Conservation (phyloP, 2,888 invertebrate genomes). For the Apodemia mormo region DNA sequence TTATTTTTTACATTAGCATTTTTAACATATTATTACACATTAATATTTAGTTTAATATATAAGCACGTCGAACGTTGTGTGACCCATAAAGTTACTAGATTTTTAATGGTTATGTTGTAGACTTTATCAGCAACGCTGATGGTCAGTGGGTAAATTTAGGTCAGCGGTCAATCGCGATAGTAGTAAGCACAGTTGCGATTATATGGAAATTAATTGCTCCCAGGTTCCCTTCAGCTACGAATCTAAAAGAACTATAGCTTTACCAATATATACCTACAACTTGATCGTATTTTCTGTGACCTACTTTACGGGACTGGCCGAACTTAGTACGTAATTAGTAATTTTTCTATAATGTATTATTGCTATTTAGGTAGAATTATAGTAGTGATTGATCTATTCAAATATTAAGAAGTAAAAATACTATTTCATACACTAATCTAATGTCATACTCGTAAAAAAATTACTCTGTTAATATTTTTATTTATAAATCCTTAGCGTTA, state of each 20-base stretch:
- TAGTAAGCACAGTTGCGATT: slow-evolving; percentile 62
- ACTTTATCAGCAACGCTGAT: slow-evolving; percentile 37
- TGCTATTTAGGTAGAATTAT: no score
- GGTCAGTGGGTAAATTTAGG: slow-evolving; percentile 55
- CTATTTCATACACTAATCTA: no score
- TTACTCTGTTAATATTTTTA: no score
- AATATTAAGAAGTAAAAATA: no score
- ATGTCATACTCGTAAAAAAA: no score
- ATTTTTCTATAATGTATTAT: background rate
- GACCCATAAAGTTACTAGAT: background rate
- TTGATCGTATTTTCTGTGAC: slow-evolving; percentile 5
- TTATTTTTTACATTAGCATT: background rate
- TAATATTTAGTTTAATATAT: background rate
- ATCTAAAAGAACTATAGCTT: slow-evolving; percentile 24
- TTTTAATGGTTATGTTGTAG: slow-evolving; percentile 18
- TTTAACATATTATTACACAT: background rate
- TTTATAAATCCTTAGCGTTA: no score
- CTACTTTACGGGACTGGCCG: background rate
- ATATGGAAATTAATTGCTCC: slow-evolving; percentile 68
- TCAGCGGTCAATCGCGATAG: slow-evolving; percentile 74
- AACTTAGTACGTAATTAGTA: background rate
- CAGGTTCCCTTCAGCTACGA: slow-evolving; percentile 29
- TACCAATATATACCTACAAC: slow-evolving; percentile 4
- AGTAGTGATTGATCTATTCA: no score
- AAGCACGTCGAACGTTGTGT: background rate